Evolutionary conservation across 2,113 vertebrate genomes (phyloP).

Genomic region (Gallinago jamesoni): DNA sequence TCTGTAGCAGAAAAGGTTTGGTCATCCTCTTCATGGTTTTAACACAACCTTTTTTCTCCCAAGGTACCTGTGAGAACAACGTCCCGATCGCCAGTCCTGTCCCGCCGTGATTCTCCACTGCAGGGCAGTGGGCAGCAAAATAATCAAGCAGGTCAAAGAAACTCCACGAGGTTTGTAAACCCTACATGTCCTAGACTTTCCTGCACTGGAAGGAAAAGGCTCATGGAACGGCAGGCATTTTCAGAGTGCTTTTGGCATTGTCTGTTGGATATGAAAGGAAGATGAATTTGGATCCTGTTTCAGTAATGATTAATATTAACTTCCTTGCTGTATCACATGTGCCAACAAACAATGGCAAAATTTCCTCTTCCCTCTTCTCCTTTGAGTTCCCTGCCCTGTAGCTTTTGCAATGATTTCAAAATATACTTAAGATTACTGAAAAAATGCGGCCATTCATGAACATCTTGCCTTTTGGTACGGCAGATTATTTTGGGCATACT

Average conservation of each 20-base stretch:
- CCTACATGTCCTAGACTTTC: neutral
- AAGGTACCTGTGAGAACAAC: conserved; percentile 94
- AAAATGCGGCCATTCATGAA: neutral
- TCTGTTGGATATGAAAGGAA: neutral
- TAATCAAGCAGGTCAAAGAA: conserved; percentile 85
- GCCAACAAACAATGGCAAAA: neutral
- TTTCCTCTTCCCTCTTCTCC: neutral
- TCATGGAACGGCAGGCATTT: neutral
- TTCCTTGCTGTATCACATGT: neutral
- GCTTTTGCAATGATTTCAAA: neutral
- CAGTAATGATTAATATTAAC: neutral
- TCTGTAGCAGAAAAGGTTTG: neutral
- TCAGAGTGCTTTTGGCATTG: neutral
- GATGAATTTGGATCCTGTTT: neutral
- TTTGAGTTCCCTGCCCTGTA: neutral
- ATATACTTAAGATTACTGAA: neutral
- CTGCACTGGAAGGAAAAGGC: neutral
- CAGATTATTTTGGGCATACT: neutral
- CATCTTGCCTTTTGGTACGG: neutral
- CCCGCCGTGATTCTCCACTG: conserved; percentile 91
- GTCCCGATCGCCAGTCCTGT: conserved; percentile 90
- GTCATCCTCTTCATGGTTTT: neutral
- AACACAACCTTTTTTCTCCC: conserved; percentile 10
- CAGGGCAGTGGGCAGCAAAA: conserved; percentile 82
- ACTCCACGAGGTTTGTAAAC: conserved; percentile 83